Evolutionary conservation across 2,797 vertebrate species (phyloP), one percentile per base, ranked within the genome.

Genomic region (Leptoclinus maculatus): DNA sequence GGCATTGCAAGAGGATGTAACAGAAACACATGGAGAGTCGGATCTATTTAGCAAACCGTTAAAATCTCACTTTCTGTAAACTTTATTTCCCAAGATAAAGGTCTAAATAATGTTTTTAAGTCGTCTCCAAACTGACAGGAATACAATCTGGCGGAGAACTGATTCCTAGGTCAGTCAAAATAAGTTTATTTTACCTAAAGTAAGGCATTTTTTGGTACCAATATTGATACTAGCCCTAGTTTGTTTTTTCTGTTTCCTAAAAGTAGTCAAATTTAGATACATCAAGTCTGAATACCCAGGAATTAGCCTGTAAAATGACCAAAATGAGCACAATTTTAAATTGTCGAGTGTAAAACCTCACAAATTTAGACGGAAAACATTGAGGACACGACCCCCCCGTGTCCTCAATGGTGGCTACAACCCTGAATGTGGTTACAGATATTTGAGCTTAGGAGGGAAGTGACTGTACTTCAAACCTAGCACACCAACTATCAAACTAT

Each of bases 401-500:
- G 25, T 51, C 57, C 19, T 41, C 19, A 57, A 19, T 8, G 17
- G 6, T 27, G 27, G 49, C 7, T 34, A 21, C 4, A 1, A 7
- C 64, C 25, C 45, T 34, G 6, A 23, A 32, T 68, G 63, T 54
- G 21, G 29, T 74, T 38, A 32, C 63, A 57, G 38, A 67, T 29
- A 75, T 49, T 59, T 68, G 45, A 71, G 23, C 63, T 71, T 14
- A 27, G 43, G 64, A 72, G 0, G 0, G 29, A 34, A 32, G 53
- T 53, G 36, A 29, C 19, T 53, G 17, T 5, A 7, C 8, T 54
- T 4, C 63, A 59, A 56, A n/a, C n/a, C n/a, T n/a, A n/a, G n/a
- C n/a, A n/a, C n/a, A n/a, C n/a, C n/a, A n/a, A n/a, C n/a, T n/a
- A n/a, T n/a, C n/a, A n/a, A 8, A 60, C 23, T 1, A 41, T 5